Evolutionary conservation across 1,140 invertebrate genomes (phyloP).

Genomic region (Sarcophaga bullata): DNA sequence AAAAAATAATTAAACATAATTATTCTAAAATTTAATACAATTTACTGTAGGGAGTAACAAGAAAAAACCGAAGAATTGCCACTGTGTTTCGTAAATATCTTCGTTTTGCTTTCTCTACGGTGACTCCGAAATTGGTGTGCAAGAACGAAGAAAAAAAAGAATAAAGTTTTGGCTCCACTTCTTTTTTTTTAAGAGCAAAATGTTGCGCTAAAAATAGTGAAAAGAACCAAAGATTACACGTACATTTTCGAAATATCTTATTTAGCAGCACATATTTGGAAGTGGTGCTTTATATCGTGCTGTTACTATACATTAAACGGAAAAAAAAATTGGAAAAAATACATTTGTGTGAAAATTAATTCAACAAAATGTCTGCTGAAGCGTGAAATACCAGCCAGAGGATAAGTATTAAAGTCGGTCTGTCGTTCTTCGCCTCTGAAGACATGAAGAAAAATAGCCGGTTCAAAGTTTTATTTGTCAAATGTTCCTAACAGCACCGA

Average conservation of each 20-base stretch:
- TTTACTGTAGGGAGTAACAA: too few relatives aligned
- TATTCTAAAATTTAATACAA: too few relatives aligned
- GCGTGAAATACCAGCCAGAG: conserved; percentile 91
- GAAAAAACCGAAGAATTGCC: too few relatives aligned
- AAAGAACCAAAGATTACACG: background rate
- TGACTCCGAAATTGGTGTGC: too few relatives aligned
- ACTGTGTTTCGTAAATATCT: too few relatives aligned
- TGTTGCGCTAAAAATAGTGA: background rate
- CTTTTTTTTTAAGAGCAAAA: too few relatives aligned
- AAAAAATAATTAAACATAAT: too few relatives aligned
- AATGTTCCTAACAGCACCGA: conserved; percentile 94
- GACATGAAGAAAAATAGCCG: conserved; percentile 97
- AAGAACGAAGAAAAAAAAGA: too few relatives aligned
- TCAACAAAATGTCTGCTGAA: conserved; percentile 68
- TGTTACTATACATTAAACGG: background rate
- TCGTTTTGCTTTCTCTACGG: too few relatives aligned
- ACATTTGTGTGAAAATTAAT: background rate
- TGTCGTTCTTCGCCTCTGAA: conserved; percentile 98
- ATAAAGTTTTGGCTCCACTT: too few relatives aligned
- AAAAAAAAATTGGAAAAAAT: background rate
- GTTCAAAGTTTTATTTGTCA: conserved; percentile 93
- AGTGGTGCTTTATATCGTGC: background rate
- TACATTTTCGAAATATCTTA: too few relatives aligned
- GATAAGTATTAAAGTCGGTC: conserved; percentile 98
- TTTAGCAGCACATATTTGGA: too few relatives aligned